These are phyloP conservation scores for Microvelia longipes DNA, from an alignment of 1,140 invertebrate genomes.

Conservation along the genomic window DNA sequence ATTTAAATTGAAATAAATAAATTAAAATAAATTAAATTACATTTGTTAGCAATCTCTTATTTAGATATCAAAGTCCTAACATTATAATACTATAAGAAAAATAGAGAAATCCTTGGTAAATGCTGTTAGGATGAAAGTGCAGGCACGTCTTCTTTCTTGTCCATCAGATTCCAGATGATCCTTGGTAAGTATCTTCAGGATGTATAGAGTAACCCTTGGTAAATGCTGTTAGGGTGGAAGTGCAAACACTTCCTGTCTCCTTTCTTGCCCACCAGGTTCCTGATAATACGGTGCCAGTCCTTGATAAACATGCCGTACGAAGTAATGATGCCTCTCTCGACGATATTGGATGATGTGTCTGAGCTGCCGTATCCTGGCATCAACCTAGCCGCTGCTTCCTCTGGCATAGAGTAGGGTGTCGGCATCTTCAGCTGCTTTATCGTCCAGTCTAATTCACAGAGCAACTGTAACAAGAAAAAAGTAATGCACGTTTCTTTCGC, in stretches of 20 bases:
- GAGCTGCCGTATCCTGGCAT: neutral
- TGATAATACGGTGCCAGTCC: conserved; percentile 31
- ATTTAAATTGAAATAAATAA: too few species aligned
- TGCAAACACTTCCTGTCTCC: conserved; percentile 24
- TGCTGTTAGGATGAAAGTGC: neutral
- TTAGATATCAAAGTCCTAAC: too few species aligned
- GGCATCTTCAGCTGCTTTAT: conserved; percentile 27
- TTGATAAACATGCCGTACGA: conserved; percentile 31
- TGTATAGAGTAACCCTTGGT: neutral
- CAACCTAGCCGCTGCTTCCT: conserved; percentile 16
- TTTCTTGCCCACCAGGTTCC: conserved; percentile 21
- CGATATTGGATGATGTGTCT: neutral
- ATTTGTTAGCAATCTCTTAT: too few species aligned
- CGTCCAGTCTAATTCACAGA: conserved; percentile 34
- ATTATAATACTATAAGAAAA: too few species aligned
- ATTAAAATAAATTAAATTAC: too few species aligned
- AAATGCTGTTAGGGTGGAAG: neutral
- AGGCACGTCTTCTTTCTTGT: conserved; percentile 24
- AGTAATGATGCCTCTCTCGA: conserved; percentile 28
- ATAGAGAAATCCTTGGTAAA: neutral
- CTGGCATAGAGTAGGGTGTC: conserved; percentile 14
- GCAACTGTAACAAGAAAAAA: conserved; percentile 25
- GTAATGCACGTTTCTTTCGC: too few species aligned
- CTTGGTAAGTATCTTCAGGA: conserved; percentile 27
- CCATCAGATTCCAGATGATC: conserved; percentile 26